Evolutionary conservation across 2,113 vertebrate species (phyloP).

Genomic region (Mystacornis crossleyi): DNA sequence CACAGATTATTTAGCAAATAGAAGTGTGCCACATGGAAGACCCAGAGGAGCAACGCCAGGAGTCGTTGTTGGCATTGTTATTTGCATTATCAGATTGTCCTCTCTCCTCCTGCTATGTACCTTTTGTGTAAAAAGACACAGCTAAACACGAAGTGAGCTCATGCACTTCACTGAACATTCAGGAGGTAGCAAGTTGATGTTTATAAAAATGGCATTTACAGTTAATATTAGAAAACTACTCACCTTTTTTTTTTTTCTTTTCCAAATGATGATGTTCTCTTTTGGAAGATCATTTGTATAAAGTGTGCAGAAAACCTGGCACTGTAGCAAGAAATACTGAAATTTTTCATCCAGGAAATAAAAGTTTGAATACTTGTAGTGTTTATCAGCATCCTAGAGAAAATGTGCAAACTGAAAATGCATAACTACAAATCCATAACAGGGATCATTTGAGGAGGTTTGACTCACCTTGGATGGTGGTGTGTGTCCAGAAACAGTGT

Average conservation of each 20-base stretch:
- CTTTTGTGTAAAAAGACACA: neutral
- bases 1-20: neutral
- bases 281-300: neutral
- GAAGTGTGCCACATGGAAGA: neutral
- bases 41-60: neutral
- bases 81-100: neutral
- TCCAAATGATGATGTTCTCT: neutral
- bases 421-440: neutral
- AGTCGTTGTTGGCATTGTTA: neutral
- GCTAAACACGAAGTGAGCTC: neutral
- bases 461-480: neutral
- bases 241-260: neutral
- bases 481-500: neutral
- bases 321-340: constrained; percentile 82
- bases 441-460: neutral
- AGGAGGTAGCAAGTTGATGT: neutral
- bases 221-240: neutral
- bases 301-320: neutral
- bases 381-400: constrained; percentile 83
- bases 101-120: neutral
- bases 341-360: constrained; percentile 81
- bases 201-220: neutral
- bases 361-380: constrained; percentile 71
- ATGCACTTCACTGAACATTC: neutral
- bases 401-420: constrained; percentile 71